Evolutionary conservation across 2,888 invertebrate species (phyloP).

Genomic region (Pandemis heparana): DNA sequence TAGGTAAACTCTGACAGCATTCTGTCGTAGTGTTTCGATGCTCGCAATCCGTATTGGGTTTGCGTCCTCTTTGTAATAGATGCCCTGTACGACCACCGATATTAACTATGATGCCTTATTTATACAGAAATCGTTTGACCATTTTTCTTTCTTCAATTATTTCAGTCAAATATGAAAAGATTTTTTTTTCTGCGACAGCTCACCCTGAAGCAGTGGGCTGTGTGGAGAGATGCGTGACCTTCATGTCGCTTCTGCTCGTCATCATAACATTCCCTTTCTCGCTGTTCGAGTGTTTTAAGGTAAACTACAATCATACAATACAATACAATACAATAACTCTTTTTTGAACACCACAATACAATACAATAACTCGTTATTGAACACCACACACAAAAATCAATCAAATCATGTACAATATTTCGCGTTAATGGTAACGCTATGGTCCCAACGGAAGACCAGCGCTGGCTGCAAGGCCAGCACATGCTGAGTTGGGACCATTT

Average conservation of each 20-base stretch:
- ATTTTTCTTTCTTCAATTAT: conserved; percentile 41
- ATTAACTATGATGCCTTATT: neutral
- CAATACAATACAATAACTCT: no score
- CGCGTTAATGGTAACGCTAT: no score
- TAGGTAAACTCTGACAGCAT: no score
- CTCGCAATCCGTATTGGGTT: neutral
- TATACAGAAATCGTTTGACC: neutral
- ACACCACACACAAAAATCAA: no score
- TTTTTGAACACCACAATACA: no score
- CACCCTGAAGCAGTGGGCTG: conserved; percentile 89
- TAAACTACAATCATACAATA: conserved; percentile 61
- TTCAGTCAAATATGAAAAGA: neutral
- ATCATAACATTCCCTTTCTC: conserved; percentile 93
- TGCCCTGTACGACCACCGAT: no score
- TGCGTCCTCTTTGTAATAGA: neutral
- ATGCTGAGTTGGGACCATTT: no score
- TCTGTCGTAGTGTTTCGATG: neutral
- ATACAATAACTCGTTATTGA: no score
- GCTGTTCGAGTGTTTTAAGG: conserved; percentile 94
- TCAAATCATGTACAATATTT: no score
- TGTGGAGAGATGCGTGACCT: conserved; percentile 90
- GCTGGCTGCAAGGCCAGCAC: no score
- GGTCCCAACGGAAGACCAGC: no score
- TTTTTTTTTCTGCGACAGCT: conserved; percentile 68
- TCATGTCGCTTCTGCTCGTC: conserved; percentile 90